phyloP scores from a whole-genome alignment of 2,888 invertebrate species.

The Salticus scenicus region DNA sequence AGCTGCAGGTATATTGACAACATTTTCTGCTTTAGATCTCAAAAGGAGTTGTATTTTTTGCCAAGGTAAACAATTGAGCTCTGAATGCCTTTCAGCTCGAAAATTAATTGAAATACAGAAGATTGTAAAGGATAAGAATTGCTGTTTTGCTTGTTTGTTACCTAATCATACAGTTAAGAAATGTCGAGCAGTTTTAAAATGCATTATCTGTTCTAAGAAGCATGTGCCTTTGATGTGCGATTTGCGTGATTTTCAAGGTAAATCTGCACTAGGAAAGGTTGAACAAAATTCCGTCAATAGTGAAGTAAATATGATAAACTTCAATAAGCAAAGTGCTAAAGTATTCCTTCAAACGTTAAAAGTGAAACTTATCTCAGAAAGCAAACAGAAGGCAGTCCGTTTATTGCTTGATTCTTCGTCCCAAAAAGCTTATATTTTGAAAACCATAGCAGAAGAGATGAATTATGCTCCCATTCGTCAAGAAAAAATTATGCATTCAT shows the following conservation, averaged over 20 bases:
- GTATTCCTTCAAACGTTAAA: neutral
- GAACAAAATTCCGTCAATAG: too few relatives aligned
- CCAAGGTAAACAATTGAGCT: neutral
- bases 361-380: neutral
- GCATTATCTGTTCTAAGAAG: too few relatives aligned
- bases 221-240: conserved; percentile 10
- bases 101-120: neutral
- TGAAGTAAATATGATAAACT: neutral
- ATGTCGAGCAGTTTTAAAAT: too few relatives aligned
- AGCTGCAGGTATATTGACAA: neutral
- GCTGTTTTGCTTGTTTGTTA: too few relatives aligned
- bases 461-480: neutral
- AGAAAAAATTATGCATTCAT: neutral
- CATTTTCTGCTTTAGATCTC: neutral
- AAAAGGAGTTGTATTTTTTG: neutral
- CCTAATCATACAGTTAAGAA: too few relatives aligned
- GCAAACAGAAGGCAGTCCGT: neutral
- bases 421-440: conserved; percentile 3
- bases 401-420: neutral
- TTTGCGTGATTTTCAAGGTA: neutral
- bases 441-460: neutral
- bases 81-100: neutral
- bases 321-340: neutral
- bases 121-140: too few relatives aligned
- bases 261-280: neutral